Percentiles rank a stretch among this genome's conserved stretches.
These are phyloP conservation scores for Triplophysa siluroides DNA, from an alignment of 2,113 vertebrate genomes.

Conservation along the genomic window DNA sequence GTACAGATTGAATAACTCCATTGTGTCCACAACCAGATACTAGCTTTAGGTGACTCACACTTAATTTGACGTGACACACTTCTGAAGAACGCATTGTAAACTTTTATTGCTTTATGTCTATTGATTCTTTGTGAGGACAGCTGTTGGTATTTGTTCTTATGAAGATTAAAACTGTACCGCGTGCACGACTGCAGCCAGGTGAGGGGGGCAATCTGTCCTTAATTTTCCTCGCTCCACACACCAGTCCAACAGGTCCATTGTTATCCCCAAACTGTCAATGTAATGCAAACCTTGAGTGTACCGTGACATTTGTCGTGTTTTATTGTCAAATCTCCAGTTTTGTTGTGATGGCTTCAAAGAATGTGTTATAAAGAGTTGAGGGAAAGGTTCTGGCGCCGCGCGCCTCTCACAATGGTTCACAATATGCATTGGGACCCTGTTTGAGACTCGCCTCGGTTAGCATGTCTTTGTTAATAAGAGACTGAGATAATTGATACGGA, in stretches of 20 bases:
- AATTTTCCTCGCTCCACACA: slow-evolving; percentile 52
- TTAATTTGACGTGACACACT: not conserved
- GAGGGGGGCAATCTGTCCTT: slow-evolving; percentile 33
- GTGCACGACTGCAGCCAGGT: slow-evolving; percentile 36
- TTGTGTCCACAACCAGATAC: not conserved
- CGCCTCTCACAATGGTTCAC: slow-evolving; percentile 54
- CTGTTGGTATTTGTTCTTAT: slow-evolving; percentile 25
- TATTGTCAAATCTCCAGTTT: slow-evolving; percentile 57
- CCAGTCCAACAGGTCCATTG: slow-evolving; percentile 55
- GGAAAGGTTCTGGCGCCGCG: slow-evolving; percentile 58
- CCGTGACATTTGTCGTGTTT: slow-evolving; percentile 57
- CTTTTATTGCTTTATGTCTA: not conserved
- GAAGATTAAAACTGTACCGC: slow-evolving; percentile 52
- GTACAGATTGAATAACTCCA: no score
- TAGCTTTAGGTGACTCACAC: not conserved
- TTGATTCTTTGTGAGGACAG: not conserved
- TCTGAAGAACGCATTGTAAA: not conserved
- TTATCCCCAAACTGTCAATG: slow-evolving; percentile 59
- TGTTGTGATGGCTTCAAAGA: slow-evolving; percentile 50
- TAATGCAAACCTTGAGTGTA: slow-evolving; percentile 62
- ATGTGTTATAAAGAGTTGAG: slow-evolving; percentile 54
- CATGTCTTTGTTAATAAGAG: slow-evolving; percentile 65
- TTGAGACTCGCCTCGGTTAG: slow-evolving; percentile 55
- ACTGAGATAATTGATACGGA: slow-evolving; percentile 70
- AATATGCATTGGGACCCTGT: slow-evolving; percentile 49